phyloP scores from a whole-genome alignment of 2,797 vertebrate species.

The Australoheros facetus region DNA sequence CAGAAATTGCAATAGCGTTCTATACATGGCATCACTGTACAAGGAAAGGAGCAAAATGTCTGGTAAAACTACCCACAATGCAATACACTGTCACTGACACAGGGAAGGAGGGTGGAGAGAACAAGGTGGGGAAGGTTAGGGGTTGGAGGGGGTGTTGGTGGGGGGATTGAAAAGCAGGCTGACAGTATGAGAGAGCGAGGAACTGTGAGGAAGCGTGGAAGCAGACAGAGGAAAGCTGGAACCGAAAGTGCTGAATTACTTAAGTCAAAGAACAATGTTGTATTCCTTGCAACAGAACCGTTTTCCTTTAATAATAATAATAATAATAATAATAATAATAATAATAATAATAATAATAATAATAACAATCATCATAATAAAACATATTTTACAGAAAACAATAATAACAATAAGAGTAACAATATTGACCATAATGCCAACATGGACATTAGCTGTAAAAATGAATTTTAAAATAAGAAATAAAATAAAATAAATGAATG shows the following conservation, averaged over 20 bases:
- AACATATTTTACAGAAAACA: conserved; percentile 83
- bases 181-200: conserved; percentile 32
- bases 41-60: conserved; percentile 77
- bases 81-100: conserved; percentile 74
- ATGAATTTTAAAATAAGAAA: conserved; percentile 69
- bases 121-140: conserved; percentile 6
- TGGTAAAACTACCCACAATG: conserved; percentile 79
- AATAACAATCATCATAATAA: conserved; percentile 83
- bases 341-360: conserved; percentile 86
- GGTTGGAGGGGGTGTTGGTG: background rate
- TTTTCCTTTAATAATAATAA: conserved; percentile 80
- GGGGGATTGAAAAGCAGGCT: conserved; percentile 15
- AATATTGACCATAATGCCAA: conserved; percentile 86
- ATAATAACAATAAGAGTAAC: conserved; percentile 88
- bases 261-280: conserved; percentile 76
- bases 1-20: conserved; percentile 76
- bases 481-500: conserved; percentile 34
- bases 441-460: conserved; percentile 82
- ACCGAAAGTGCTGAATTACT: conserved; percentile 90
- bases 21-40: conserved; percentile 84
- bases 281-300: conserved; percentile 86
- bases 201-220: conserved; percentile 13
- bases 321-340: conserved; percentile 83
- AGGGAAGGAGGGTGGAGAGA: conserved; percentile 33
- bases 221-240: conserved; percentile 70